Conservation (phyloP, 2,888 invertebrate species). For the Brachypalpus laphriformis region DNA sequence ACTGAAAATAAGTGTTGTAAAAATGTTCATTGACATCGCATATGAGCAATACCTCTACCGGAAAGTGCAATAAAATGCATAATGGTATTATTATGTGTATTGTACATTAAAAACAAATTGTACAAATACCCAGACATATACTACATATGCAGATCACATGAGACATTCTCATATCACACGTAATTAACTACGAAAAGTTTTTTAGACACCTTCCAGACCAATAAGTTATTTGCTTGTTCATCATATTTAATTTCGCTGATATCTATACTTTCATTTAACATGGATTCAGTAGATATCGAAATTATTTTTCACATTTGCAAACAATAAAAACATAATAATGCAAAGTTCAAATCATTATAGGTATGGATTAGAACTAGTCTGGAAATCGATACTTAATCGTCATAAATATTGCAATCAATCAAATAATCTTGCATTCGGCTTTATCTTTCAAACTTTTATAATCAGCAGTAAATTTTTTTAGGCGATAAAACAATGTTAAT, state of each 20-base stretch:
- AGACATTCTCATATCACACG: not conserved
- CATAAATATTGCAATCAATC: not conserved
- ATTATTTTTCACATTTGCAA: not conserved
- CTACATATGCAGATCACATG: not conserved
- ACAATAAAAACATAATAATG: not conserved
- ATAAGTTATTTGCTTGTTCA: not conserved
- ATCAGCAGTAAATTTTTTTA: not conserved
- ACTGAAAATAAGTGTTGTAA: too few species aligned
- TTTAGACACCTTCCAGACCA: not conserved
- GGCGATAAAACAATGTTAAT: not conserved
- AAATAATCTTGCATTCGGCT: not conserved
- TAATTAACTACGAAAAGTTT: not conserved
- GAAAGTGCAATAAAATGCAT: too few species aligned
- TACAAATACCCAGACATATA: too few species aligned
- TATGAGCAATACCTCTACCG: too few species aligned
- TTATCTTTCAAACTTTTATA: not conserved
- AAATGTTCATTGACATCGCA: too few species aligned
- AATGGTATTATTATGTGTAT: too few species aligned
- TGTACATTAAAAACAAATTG: too few species aligned
- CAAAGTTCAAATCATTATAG: not conserved
- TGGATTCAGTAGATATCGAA: not conserved
- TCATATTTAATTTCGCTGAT: not conserved
- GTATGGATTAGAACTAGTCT: not conserved
- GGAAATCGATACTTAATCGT: not conserved
- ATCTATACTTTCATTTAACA: not conserved